phyloP scores from a whole-genome alignment of 2,797 vertebrate genomes.

The Chrysocyon brachyurus region DNA sequence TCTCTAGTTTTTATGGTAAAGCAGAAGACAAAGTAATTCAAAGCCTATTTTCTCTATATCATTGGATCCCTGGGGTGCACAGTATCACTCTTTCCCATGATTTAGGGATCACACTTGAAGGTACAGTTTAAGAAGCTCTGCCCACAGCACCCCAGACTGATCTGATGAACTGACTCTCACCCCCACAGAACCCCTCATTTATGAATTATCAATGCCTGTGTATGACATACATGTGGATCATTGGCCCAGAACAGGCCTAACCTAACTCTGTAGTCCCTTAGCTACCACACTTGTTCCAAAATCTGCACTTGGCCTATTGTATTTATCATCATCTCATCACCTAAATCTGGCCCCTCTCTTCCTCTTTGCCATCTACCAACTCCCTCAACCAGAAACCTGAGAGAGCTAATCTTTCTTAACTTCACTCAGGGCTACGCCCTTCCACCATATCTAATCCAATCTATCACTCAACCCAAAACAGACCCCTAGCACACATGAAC shows the following conservation, averaged over 20 bases:
- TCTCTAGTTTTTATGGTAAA: conserved; percentile 39
- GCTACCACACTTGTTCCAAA: not conserved
- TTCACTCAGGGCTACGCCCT: not conserved
- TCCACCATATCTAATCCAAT: not conserved
- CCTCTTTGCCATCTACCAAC: not conserved
- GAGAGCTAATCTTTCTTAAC: not conserved
- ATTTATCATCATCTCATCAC: not conserved
- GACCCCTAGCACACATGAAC: not conserved
- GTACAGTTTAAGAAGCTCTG: not conserved
- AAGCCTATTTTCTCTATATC: not conserved
- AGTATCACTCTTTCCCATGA: not conserved
- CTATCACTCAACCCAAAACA: not conserved
- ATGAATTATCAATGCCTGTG: not conserved
- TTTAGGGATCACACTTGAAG: not conserved
- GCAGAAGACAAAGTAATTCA: not conserved
- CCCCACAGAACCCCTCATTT: not conserved
- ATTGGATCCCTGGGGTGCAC: not conserved
- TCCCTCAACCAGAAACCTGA: not conserved
- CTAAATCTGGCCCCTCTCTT: not conserved
- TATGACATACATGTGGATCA: too few species aligned
- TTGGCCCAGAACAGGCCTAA: not conserved
- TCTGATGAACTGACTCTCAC: not conserved
- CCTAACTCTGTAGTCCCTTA: not conserved
- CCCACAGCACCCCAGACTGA: not conserved
- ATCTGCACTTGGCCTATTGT: not conserved